phyloP scores from a whole-genome alignment of 2,113 vertebrate genomes.

The Tragelaphus scriptus region DNA sequence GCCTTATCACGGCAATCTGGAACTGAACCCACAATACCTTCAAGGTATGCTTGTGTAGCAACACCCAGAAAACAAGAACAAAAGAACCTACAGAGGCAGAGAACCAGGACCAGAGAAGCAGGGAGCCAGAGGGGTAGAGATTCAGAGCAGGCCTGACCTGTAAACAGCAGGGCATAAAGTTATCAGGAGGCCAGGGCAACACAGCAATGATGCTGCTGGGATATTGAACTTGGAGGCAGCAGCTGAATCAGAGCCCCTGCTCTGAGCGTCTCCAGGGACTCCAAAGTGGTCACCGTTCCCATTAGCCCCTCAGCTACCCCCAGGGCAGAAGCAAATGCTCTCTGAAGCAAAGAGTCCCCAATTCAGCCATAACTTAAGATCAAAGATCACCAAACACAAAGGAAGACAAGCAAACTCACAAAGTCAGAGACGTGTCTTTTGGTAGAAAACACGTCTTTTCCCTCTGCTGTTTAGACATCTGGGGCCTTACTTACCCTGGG shows the following conservation, averaged over 20 bases:
- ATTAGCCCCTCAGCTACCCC: not conserved
- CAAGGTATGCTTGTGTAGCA: not conserved
- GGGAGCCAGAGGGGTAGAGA: not conserved
- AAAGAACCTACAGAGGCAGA: not conserved
- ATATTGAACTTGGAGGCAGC: not conserved
- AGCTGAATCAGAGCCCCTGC: no score
- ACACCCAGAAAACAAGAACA: not conserved
- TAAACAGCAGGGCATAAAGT: no score
- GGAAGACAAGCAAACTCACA: not conserved
- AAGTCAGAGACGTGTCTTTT: not conserved
- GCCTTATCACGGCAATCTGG: fast-evolving
- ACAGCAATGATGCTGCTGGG: fast-evolving
- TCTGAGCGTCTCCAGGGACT: not conserved
- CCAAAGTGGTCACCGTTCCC: not conserved
- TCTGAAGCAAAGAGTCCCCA: not conserved
- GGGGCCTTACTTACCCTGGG: no score
- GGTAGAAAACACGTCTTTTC: no score
- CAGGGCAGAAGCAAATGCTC: not conserved
- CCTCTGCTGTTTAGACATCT: not conserved
- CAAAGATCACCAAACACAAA: not conserved
- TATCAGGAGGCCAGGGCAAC: not conserved
- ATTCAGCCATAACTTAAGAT: not conserved
- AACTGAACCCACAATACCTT: not conserved
- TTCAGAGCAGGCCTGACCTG: no score
- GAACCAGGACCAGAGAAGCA: not conserved